Evolutionary conservation across 2,888 invertebrate genomes (phyloP).

Genomic region (Mythimna loreyi): DNA sequence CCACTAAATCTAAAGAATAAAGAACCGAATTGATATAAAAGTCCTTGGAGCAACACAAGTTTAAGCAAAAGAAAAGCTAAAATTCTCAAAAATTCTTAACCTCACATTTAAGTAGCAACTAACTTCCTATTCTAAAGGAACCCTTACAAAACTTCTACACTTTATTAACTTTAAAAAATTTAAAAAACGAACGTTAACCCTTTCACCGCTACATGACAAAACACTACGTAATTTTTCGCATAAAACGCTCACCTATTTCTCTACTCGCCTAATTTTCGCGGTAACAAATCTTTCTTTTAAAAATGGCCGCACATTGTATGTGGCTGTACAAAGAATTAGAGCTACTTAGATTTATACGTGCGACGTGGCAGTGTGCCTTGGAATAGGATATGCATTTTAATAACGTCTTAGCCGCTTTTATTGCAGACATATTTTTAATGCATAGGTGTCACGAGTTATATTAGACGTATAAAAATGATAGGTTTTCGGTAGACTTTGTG

Average conservation of each 20-base stretch:
- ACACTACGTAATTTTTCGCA: conserved; percentile 34
- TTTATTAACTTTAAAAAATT: not conserved
- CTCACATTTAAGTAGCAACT: not conserved
- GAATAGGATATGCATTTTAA: conserved; percentile 73
- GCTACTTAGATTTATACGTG: conserved; percentile 68
- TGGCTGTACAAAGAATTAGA: conserved; percentile 70
- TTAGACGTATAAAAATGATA: conserved; percentile 48
- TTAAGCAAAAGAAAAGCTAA: not conserved
- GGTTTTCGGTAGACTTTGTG: conserved; percentile 15
- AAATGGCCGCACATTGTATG: conserved; percentile 50
- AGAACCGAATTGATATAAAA: not conserved
- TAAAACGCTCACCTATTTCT: conserved; percentile 52
- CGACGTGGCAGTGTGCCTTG: conserved; percentile 62
- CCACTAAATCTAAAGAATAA: no score
- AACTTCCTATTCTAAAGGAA: not conserved
- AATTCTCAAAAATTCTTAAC: not conserved
- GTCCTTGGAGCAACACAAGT: not conserved
- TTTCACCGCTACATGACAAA: conserved; percentile 28
- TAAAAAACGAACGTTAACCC: conserved; percentile 29
- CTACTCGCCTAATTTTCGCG: conserved; percentile 61
- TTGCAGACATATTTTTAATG: conserved; percentile 63
- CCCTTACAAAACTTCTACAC: not conserved
- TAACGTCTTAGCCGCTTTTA: conserved; percentile 60
- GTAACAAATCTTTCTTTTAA: conserved; percentile 58
- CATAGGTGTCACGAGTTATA: conserved; percentile 53